Evolutionary conservation across 2,888 invertebrate genomes (phyloP), one percentile per base, ranked within the genome.

Genomic region (Ypsolopha scabrella): DNA sequence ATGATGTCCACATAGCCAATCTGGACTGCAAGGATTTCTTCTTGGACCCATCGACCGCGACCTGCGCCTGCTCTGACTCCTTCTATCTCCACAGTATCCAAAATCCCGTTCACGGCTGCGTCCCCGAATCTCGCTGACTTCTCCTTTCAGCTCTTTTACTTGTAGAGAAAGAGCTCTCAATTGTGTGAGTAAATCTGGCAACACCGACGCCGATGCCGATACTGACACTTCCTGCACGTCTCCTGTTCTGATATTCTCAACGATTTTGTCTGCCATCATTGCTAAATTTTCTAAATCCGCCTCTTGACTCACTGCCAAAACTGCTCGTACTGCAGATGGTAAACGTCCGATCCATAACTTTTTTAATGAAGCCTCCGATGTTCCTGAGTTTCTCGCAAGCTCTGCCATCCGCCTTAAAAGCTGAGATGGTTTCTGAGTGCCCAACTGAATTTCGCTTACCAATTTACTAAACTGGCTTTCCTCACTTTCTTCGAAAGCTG

Each of bases 1-100:
- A 35, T 60, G 60, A 10, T 52, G 57, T 6, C 36, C 52, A 37
- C 59, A 60, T 6, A 57, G 24, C 53, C 58, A 55, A 8, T 55
- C 49, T 1, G 54, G 51, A 37, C 47, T 48, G 4, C 2, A 6
- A 1, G 34, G 33, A 13, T n/a, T 6, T 13, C 34, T 35, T 10
- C 24, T n/a, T 34, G 35, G n/a, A 37, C n/a, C n/a, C n/a, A 9
- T 8, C 44, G 43, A 33, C 41, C 34, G 6, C 41, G 34, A 46
- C n/a, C 7, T 37, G 9, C 13, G 3, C 35, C 35, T n/a, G 10
- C 38, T 11, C 34, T 33, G 10, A 36, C 14, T 48, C 9, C 41
- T 41, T 33, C 48, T 36, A 8, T 11, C 10, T 43, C 43, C n/a
- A 35, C 35, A 41, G 41, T 13, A 4, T 10, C 9, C 34, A 8